Evolutionary conservation across 2,888 invertebrate species (phyloP), one percentile per base, ranked within the genome.

Genomic region (Plusia festucae): DNA sequence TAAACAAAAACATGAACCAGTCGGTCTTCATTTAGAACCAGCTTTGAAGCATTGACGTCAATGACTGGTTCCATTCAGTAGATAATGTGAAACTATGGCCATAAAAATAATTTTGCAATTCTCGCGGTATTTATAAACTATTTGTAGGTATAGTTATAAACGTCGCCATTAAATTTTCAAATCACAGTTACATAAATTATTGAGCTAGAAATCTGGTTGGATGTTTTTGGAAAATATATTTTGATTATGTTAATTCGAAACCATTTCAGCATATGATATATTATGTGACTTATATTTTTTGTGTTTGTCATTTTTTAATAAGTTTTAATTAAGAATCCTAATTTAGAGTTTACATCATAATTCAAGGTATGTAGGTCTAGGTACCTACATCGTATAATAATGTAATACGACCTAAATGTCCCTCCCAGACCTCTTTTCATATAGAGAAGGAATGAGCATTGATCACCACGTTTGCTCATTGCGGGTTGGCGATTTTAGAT

Each of bases 31-130:
- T 78, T 81, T 60, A 18, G 74, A 86, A 83, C 85, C 79, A 80
- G 83, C 73, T 84, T 60, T 61, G 68, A 60, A 60, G 70, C 68
- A 87, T 85, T 87, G 87, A 87, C 87, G 87, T 87, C 85, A 87
- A 61, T 27, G 79, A 83, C 84, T 61, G 68, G 85, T 85, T 83
- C 34, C 68, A 59, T 67, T 70, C 53, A 70, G 76, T 76, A 71
- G 65, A 81, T 82, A 76, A 78, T 76, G 73, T 78, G 68, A 77
- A 73, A 76, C 73, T 67, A 60, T 63, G 68, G 60, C 74, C 76
- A 78, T 75, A 85, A 82, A 82, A 79, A 77, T 74, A 74, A 70
- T 68, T 82, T 79, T 82, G 73, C 77, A 82, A 78, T 70, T 80
- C 73, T 72, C 68, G 69, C 52, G 61, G 59, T 71, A 65, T 73